Conservation (phyloP, 37 sponge, comb jelly and placozoan genomes). For the Spongilla lacustris region DNA sequence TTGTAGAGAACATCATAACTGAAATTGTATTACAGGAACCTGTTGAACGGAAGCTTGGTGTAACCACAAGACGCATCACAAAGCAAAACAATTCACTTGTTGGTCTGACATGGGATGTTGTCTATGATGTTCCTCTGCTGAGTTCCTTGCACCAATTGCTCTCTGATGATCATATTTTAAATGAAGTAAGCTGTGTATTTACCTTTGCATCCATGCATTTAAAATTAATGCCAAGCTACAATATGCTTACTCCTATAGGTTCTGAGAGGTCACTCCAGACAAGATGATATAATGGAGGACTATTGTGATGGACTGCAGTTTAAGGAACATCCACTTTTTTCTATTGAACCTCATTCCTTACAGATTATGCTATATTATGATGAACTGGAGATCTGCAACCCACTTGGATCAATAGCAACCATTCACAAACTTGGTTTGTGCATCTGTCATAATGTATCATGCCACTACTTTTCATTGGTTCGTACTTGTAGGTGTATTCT, state of each 20-base stretch:
- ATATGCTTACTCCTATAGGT: conserved; percentile 8
- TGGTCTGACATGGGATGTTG: not conserved
- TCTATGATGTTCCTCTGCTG: conserved; percentile 22
- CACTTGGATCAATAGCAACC: conserved; percentile 49
- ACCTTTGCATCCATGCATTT: too few species aligned
- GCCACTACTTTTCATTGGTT: not conserved
- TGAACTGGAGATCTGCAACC: conserved; percentile 51
- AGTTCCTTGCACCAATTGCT: conserved; percentile 6
- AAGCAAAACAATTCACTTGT: too few species aligned
- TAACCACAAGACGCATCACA: not conserved
- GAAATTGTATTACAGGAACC: not conserved
- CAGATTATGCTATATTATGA: conserved; percentile 52
- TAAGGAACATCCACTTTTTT: conserved; percentile 13
- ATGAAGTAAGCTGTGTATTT: not conserved
- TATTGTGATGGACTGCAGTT: conserved; percentile 26
- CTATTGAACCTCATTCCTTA: conserved; percentile 20
- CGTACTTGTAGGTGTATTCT: conserved; percentile 38
- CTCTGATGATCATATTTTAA: not conserved
- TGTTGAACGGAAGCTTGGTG: conserved; percentile 14
- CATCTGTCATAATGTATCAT: conserved; percentile 4
- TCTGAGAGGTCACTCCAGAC: conserved; percentile 3
- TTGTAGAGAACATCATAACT: too few species aligned
- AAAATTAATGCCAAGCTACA: too few species aligned
- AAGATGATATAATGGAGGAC: conserved; percentile 32
- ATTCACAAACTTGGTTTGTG: conserved; percentile 70